Conservation (phyloP, 1,140 invertebrate genomes). For the Drosophila repleta region DNA sequence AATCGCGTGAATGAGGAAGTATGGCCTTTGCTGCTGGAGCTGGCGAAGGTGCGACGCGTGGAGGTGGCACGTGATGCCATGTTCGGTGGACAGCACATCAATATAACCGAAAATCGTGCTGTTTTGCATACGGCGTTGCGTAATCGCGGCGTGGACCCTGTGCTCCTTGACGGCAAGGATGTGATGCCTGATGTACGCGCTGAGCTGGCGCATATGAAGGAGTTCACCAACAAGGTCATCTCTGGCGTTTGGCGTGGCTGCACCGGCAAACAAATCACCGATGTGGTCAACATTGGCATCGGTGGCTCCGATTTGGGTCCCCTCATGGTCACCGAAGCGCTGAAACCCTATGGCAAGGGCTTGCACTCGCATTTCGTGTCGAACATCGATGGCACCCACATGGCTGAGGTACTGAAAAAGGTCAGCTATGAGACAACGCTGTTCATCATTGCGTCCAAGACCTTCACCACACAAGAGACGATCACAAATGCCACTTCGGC, state of each 20-base stretch:
- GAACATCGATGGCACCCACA: constrained; percentile 99
- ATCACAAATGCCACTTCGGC: constrained; percentile 99
- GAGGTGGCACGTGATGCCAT: constrained; percentile 95
- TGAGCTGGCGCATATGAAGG: constrained; percentile 97
- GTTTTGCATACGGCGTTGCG: constrained; percentile 98
- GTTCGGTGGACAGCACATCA: constrained; percentile 98
- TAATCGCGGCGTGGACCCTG: constrained; percentile 91
- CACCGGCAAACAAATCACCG: constrained; percentile 97
- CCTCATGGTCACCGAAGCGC: constrained; percentile 99
- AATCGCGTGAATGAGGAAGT: constrained; percentile 94
- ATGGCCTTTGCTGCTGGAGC: constrained; percentile 89
- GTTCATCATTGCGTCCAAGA: constrained; percentile 99
- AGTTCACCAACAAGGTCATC: constrained; percentile 92
- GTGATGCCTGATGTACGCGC: constrained; percentile 97
- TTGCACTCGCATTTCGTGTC: constrained; percentile 98
- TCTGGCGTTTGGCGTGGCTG: constrained; percentile 89
- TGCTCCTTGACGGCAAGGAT: constrained; percentile 95
- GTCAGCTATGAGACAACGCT: constrained; percentile 96
- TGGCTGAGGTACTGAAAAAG: constrained; percentile 96
- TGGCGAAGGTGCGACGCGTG: constrained; percentile 93
- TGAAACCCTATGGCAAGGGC: constrained; percentile 95
- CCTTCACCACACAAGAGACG: constrained; percentile 99
- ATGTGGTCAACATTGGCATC: constrained; percentile 99
- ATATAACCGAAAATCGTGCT: constrained; percentile 98
- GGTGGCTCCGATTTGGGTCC: constrained; percentile 99